phyloP scores from a whole-genome alignment of 2,888 invertebrate species.

The Arctia plantaginis region DNA sequence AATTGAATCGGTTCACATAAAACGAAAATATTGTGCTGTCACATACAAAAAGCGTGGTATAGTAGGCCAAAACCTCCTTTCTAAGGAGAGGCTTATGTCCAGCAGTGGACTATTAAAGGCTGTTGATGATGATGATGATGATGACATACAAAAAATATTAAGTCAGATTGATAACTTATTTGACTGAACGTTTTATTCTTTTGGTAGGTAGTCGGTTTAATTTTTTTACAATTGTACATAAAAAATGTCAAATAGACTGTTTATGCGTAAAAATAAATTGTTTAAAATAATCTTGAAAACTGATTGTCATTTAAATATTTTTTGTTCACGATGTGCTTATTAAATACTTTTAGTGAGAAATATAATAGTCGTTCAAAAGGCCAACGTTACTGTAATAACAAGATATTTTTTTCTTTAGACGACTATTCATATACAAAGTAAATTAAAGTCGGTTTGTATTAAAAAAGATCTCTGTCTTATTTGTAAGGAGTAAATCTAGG shows the following conservation, averaged over 20 bases:
- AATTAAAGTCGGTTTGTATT: conserved; percentile 10
- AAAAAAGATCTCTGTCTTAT: conserved; percentile 11
- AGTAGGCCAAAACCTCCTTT: too few species aligned
- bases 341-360: neutral
- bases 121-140: too few species aligned
- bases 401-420: conserved; percentile 10
- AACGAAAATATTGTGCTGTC: too few species aligned
- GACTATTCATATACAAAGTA: conserved; percentile 9
- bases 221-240: too few species aligned
- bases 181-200: too few species aligned
- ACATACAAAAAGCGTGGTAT: too few species aligned
- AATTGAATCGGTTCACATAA: too few species aligned
- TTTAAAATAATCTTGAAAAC: neutral
- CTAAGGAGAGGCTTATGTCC: too few species aligned
- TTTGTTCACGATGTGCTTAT: neutral
- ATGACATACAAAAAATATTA: too few species aligned
- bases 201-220: too few species aligned
- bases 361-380: neutral
- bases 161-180: too few species aligned
- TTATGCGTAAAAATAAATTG: neutral
- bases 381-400: conserved; percentile 14
- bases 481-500: conserved; percentile 23
- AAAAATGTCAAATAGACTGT: neutral
- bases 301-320: neutral
- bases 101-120: too few species aligned